Evolutionary conservation across 2,888 invertebrate species (phyloP).

Genomic region (Drosophila paranaensis): DNA sequence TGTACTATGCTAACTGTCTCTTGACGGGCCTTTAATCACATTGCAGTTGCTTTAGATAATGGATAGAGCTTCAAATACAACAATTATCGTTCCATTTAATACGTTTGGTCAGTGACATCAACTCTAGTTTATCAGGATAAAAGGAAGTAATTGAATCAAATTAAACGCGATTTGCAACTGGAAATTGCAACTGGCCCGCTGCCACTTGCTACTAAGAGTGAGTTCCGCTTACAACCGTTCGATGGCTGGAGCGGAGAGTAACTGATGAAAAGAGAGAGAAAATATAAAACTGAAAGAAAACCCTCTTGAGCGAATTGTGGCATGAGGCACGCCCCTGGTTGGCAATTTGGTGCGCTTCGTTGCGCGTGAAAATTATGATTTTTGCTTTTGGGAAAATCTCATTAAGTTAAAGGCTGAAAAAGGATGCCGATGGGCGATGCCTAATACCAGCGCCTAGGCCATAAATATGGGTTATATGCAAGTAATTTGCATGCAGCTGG

Average conservation of each 20-base stretch:
- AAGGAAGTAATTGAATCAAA: neutral
- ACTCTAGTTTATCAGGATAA: neutral
- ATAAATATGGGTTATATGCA: slow-evolving; percentile 65
- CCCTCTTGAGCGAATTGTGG: slow-evolving; percentile 58
- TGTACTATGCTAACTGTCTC: slow-evolving; percentile 11
- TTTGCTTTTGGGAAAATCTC: slow-evolving; percentile 71
- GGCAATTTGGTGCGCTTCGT: slow-evolving; percentile 74
- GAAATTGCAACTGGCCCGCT: neutral
- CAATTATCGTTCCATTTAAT: no score
- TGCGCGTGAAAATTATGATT: slow-evolving; percentile 79
- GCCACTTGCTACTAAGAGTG: slow-evolving; percentile 14
- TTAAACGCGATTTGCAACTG: slow-evolving; percentile 3
- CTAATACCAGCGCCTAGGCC: slow-evolving; percentile 39
- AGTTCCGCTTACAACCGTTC: slow-evolving; percentile 22
- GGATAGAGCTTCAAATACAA: neutral
- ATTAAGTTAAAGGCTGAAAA: slow-evolving; percentile 65
- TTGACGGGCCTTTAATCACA: neutral
- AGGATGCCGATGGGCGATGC: slow-evolving; percentile 67
- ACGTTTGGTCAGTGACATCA: neutral
- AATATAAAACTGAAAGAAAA: slow-evolving; percentile 6
- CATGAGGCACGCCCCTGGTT: slow-evolving; percentile 66
- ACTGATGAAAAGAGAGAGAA: neutral
- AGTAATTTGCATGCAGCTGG: slow-evolving; percentile 61
- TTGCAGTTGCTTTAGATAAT: neutral
- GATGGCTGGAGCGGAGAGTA: slow-evolving; percentile 21